phyloP scores from a whole-genome alignment of 2,113 vertebrate genomes.

The Trogon melanurus region DNA sequence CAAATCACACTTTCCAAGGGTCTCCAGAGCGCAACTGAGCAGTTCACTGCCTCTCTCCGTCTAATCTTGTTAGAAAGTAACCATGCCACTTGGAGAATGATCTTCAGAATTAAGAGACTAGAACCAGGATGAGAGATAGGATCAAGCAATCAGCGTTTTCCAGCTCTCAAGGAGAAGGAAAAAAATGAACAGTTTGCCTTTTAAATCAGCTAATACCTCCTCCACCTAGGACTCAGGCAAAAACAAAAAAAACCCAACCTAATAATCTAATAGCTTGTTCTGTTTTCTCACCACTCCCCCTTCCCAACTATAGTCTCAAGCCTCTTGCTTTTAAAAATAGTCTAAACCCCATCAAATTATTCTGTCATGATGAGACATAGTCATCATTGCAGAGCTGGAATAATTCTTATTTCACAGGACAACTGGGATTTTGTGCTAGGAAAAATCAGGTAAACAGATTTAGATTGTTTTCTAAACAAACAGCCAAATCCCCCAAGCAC shows the following conservation, averaged over 20 bases:
- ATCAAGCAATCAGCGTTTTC: constrained; percentile 6
- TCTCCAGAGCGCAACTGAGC: neutral
- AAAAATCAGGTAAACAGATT: constrained; percentile 1
- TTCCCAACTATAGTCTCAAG: neutral
- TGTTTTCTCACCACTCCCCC: neutral
- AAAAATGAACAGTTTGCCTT: neutral
- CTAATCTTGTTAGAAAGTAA: constrained; percentile 37
- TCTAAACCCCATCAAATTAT: neutral
- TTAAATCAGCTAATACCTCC: neutral
- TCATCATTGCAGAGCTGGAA: neutral
- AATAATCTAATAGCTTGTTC: neutral
- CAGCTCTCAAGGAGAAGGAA: neutral
- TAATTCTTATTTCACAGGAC: neutral
- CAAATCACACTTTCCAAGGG: neutral
- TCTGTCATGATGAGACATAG: neutral
- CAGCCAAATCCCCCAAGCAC: neutral
- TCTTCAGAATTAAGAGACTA: constrained; percentile 32
- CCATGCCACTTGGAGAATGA: neutral
- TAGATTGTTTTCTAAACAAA: constrained; percentile 10
- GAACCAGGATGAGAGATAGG: neutral
- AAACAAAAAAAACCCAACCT: neutral
- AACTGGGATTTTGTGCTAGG: neutral
- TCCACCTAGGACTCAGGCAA: neutral
- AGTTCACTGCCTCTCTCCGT: neutral
- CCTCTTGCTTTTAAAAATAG: neutral